Evolutionary conservation across 2,113 vertebrate genomes (phyloP), one percentile per base, ranked within the genome.

Genomic region (Todiramphus saurophagus): DNA sequence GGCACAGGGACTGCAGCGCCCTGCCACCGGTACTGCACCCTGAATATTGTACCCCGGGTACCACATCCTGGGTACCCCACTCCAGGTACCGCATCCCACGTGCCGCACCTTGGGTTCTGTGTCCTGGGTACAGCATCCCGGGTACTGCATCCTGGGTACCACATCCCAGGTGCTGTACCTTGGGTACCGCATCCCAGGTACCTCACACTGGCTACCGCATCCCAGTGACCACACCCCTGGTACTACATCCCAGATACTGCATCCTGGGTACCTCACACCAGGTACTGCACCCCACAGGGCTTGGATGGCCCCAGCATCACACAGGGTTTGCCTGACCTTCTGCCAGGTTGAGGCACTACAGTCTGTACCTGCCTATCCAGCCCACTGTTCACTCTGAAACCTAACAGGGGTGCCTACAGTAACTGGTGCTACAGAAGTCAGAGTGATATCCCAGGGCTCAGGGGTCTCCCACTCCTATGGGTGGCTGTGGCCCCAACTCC

Each of bases 271-370:
- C 58, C 33, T 13, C n/a, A 37, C 16, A 35, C 60, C 24, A 10
- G 56, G 15, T 37, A 14, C 70, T 21, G 1, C 53, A 41, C 3
- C 19, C 30, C 16, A 2, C 20, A 5, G 69, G 70, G 68, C 68
- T 70, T 5, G 0, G 58, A 6, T 7, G 31, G 46, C 24, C 72
- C 16, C 74, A 14, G 56, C 39, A 50, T 11, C 72, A 10, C 1
- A 0, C 5, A 1, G 13, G 41, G 7, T 27, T 16, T 23, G 24
- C 46, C 17, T 0, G 0, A 3, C 5, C 53, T 46, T 50, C 39
- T 25, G 62, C 31, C 39, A 25, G 25, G 13, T 50, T 0, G 3
- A 33, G 55, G 24, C 10, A 31, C 31, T 20, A 13, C 27, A 9
- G 44, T 9, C n/a, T 7, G 3, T 15, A 25, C 63, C n/a, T 1